Conservation (phyloP, 2,888 invertebrate genomes). For the Hanleya hanleyi region DNA sequence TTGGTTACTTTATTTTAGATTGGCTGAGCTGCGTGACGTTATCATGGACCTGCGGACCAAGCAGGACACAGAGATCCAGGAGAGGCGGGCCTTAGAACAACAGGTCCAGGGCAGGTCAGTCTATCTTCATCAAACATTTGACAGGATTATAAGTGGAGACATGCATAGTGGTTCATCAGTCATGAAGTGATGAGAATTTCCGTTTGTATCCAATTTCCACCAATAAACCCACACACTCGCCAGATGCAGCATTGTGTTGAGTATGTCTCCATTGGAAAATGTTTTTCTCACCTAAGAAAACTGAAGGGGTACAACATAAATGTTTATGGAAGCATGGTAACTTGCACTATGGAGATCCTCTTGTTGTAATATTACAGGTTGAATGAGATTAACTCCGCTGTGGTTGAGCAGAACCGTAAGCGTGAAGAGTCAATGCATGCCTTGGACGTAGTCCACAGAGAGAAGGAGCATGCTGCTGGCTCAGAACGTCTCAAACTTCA, state of each 20-base stretch:
- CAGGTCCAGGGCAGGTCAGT: conserved; percentile 60
- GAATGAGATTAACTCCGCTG: conserved; percentile 49
- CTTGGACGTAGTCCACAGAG: conserved; percentile 66
- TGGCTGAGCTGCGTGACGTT: conserved; percentile 68
- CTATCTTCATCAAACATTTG: background rate
- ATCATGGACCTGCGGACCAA: conserved; percentile 66
- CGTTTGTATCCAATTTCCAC: too few species aligned
- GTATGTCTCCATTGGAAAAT: too few species aligned
- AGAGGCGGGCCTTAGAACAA: conserved; percentile 66
- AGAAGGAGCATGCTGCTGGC: conserved; percentile 66
- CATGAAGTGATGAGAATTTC: too few species aligned
- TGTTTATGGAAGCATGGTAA: too few species aligned
- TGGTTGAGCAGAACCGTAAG: conserved; percentile 65
- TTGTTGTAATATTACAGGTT: conserved; percentile 37
- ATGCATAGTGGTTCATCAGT: too few species aligned
- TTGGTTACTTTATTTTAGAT: conserved; percentile 41
- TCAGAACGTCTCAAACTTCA: conserved; percentile 64
- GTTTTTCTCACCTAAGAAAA: too few species aligned
- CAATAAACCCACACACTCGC: too few species aligned
- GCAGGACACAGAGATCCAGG: conserved; percentile 67
- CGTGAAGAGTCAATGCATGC: conserved; percentile 68
- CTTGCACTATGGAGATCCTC: too few species aligned
- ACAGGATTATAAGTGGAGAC: background rate
- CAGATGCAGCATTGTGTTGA: too few species aligned
- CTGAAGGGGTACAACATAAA: too few species aligned